phyloP scores from a whole-genome alignment of 1,140 invertebrate genomes.

The Trachymyrmex cornetzi region DNA sequence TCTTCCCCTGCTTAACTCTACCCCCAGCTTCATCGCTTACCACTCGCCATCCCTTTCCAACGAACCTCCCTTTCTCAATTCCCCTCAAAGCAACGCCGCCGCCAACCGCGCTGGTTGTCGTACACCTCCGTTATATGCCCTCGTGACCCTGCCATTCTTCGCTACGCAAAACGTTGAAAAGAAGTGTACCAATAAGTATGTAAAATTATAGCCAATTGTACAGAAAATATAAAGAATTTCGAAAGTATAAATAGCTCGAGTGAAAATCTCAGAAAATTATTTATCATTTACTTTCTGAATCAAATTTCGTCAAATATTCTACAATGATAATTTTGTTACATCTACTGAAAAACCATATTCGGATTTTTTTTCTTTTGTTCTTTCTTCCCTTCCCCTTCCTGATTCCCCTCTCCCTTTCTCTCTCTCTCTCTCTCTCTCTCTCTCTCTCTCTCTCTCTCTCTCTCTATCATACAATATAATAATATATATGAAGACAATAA shows the following conservation, averaged over 20 bases:
- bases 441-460: too few relatives aligned
- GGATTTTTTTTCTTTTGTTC: slow-evolving; percentile 2
- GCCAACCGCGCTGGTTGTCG: neutral
- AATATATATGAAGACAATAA: neutral
- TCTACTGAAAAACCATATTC: neutral
- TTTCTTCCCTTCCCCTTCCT: too few relatives aligned
- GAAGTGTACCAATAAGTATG: neutral
- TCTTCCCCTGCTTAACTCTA: slow-evolving; percentile 1
- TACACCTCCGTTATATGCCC: slow-evolving; percentile 35
- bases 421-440: neutral
- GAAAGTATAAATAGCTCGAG: neutral
- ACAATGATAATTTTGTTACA: neutral
- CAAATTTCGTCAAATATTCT: neutral
- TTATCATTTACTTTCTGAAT: neutral
- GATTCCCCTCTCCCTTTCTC: neutral
- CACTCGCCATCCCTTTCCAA: neutral
- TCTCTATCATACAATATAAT: too few relatives aligned
- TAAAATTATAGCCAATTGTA: neutral
- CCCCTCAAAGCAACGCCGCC: slow-evolving; percentile 20
- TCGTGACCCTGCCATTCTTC: slow-evolving; percentile 30
- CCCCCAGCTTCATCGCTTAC: neutral
- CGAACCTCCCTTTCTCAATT: slow-evolving; percentile 39
- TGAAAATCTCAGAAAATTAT: slow-evolving; percentile 21
- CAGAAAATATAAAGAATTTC: neutral
- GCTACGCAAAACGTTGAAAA: neutral